These are phyloP conservation scores for Tortricodes alternella DNA, from an alignment of 2,888 invertebrate species.

Conservation along the genomic window DNA sequence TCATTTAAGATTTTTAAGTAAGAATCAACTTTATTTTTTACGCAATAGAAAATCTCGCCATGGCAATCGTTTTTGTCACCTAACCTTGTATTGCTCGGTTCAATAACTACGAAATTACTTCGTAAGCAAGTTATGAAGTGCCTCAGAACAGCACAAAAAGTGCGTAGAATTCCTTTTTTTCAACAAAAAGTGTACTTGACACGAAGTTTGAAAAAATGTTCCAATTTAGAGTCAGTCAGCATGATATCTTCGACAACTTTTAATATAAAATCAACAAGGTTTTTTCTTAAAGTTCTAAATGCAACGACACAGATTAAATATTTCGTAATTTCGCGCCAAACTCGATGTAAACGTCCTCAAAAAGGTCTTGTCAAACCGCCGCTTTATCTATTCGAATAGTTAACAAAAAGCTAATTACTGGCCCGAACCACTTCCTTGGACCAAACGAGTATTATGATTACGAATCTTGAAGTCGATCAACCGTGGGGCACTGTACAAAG, in stretches of 20 bases:
- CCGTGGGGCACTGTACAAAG: slow-evolving; percentile 60
- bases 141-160: slow-evolving; percentile 31
- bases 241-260: too few relatives aligned
- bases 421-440: slow-evolving; percentile 60
- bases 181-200: slow-evolving; percentile 36
- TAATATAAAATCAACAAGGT: too few relatives aligned
- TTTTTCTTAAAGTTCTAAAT: too few relatives aligned
- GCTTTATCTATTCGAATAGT: slow-evolving; percentile 35
- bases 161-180: slow-evolving; percentile 32
- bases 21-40: slow-evolving; percentile 13
- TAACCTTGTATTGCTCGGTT: slow-evolving; percentile 69
- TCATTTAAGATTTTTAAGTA: slow-evolving; percentile 8
- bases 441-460: slow-evolving; percentile 65
- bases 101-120: slow-evolving; percentile 60
- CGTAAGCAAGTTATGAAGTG: slow-evolving; percentile 40
- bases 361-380: slow-evolving; percentile 3
- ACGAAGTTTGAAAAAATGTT: slow-evolving; percentile 31
- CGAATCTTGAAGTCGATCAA: slow-evolving; percentile 74
- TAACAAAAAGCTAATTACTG: slow-evolving; percentile 65
- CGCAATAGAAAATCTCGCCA: slow-evolving; percentile 25
- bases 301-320: too few relatives aligned
- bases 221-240: slow-evolving; percentile 3
- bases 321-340: too few relatives aligned
- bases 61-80: slow-evolving; percentile 48
- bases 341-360: slow-evolving; percentile 4